Conservation (phyloP, 2,888 invertebrate species). For the Melanotus villosus region DNA sequence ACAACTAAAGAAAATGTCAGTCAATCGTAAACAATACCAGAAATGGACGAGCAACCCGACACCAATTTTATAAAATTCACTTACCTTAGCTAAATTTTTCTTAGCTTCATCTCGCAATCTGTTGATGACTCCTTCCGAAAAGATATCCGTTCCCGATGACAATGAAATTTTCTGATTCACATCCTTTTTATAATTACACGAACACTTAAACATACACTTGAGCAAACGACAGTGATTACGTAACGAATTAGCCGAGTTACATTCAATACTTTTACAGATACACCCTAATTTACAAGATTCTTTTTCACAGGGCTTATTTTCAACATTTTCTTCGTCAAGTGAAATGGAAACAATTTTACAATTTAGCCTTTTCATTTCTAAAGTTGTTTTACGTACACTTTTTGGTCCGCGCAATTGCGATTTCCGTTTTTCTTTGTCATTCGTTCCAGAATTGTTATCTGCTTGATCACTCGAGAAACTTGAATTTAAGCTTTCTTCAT, state of each 20-base stretch:
- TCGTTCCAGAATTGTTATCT: constrained; percentile 13
- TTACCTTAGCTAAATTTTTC: constrained; percentile 72
- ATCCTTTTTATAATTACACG: constrained; percentile 63
- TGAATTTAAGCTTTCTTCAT: constrained; percentile 55
- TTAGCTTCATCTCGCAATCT: constrained; percentile 70
- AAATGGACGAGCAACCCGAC: no score
- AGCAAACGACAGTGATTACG: constrained; percentile 74
- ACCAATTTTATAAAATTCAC: no score
- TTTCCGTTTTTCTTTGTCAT: constrained; percentile 24
- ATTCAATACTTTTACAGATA: constrained; percentile 74
- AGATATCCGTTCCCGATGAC: constrained; percentile 59
- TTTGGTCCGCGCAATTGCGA: not conserved
- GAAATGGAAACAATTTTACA: constrained; percentile 76
- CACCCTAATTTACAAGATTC: constrained; percentile 77
- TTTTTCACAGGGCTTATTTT: constrained; percentile 68
- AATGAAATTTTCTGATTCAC: constrained; percentile 54
- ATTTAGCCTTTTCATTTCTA: constrained; percentile 75
- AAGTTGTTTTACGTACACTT: constrained; percentile 48
- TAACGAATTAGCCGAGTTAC: constrained; percentile 63
- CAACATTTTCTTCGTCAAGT: constrained; percentile 60
- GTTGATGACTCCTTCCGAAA: constrained; percentile 62
- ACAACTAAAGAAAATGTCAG: no score
- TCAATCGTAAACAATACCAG: no score
- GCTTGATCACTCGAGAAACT: not conserved
- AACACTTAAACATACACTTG: constrained; percentile 75